Evolutionary conservation across 2,888 invertebrate genomes (phyloP).

Genomic region (Leptura quadrifasciata): DNA sequence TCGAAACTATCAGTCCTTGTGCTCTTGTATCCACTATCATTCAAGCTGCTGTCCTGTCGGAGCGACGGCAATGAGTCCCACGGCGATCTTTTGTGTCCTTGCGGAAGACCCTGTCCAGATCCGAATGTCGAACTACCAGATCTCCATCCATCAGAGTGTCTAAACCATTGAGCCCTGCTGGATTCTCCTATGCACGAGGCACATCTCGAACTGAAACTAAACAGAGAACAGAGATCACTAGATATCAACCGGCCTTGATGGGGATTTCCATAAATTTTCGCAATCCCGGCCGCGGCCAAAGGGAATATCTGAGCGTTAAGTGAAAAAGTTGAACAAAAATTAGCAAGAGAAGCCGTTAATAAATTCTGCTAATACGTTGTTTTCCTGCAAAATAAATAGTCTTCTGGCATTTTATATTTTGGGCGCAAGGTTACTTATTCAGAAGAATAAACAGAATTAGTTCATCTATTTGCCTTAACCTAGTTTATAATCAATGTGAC

Average conservation of each 20-base stretch:
- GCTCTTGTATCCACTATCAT: constrained; percentile 91
- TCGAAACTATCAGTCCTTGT: constrained; percentile 91
- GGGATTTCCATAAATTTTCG: constrained; percentile 23
- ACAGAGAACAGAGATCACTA: constrained; percentile 26
- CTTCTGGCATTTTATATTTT: too few relatives aligned
- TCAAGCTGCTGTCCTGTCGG: constrained; percentile 89
- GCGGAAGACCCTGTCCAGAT: constrained; percentile 73
- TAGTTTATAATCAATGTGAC: too few relatives aligned
- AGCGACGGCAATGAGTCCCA: constrained; percentile 92
- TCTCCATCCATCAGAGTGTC: constrained; percentile 92
- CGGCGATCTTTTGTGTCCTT: constrained; percentile 85
- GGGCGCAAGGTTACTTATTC: background rate
- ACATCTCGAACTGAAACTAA: constrained; percentile 79
- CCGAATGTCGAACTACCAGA: constrained; percentile 84
- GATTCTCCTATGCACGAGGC: constrained; percentile 94
- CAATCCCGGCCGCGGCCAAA: background rate
- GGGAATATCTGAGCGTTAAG: background rate
- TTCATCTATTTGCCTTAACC: too few relatives aligned
- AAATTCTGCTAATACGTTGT: background rate
- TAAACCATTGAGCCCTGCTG: constrained; percentile 91
- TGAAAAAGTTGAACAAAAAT: background rate
- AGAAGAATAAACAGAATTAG: background rate
- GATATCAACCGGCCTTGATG: background rate
- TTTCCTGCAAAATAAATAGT: too few relatives aligned
- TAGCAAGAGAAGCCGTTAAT: background rate